phyloP scores from a whole-genome alignment of 2,797 vertebrate genomes.

The Channa striata region DNA sequence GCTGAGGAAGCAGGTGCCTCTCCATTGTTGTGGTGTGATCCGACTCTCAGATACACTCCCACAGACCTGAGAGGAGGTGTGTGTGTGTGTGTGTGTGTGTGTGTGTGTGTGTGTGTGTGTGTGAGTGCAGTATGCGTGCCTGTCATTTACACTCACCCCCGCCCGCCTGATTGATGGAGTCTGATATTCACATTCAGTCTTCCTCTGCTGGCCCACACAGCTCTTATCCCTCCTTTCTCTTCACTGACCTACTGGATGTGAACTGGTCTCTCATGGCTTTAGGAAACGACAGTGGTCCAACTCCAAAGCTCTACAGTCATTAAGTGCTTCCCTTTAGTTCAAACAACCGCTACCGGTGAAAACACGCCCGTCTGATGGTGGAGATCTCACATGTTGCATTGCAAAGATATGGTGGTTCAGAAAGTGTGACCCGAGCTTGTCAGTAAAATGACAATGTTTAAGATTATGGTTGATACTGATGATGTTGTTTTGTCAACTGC shows the following conservation, averaged over 20 bases:
- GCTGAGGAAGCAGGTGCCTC: constrained; percentile 87
- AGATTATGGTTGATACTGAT: neutral
- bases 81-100: constrained; percentile 15
- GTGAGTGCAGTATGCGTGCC: constrained; percentile 18
- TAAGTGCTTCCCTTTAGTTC: constrained; percentile 73
- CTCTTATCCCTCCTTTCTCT: constrained; percentile 21
- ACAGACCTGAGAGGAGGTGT: constrained; percentile 66
- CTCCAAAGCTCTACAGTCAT: constrained; percentile 69
- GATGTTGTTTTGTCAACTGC: neutral
- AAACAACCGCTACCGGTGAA: constrained; percentile 51
- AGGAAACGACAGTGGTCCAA: constrained; percentile 77
- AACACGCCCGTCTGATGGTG: constrained; percentile 7
- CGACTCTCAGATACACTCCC: constrained; percentile 79
- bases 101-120: constrained; percentile 12
- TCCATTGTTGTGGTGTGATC: constrained; percentile 86
- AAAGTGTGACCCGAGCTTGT: neutral
- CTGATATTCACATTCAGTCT: constrained; percentile 67
- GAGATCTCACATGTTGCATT: neutral
- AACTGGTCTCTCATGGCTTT: constrained; percentile 68
- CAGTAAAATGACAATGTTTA: no score
- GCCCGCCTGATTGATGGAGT: constrained; percentile 60
- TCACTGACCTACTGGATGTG: constrained; percentile 63
- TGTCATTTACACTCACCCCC: constrained; percentile 19
- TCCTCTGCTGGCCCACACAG: constrained; percentile 46
- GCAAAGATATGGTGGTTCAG: neutral